Evolutionary conservation across 2,797 vertebrate genomes (phyloP).

Genomic region (Aeoliscus strigatus): DNA sequence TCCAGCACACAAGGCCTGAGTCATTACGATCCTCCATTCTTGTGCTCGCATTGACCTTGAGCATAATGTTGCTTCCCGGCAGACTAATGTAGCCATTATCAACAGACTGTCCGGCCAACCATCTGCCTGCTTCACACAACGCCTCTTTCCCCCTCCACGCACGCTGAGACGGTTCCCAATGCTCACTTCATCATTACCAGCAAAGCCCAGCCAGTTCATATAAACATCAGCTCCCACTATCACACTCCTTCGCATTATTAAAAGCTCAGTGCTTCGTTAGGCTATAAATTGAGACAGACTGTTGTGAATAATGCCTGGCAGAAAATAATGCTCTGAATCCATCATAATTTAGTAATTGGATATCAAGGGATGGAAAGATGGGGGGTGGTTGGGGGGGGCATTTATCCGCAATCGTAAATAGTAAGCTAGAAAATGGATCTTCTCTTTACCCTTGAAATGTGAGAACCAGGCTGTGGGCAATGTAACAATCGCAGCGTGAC

Average conservation of each 20-base stretch:
- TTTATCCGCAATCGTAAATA: conserved; percentile 49
- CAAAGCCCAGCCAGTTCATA: conserved; percentile 62
- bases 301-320: conserved; percentile 56
- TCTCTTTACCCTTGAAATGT: conserved; percentile 62
- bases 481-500: conserved; percentile 60
- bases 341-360: conserved; percentile 67
- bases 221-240: conserved; percentile 58
- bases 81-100: conserved; percentile 72
- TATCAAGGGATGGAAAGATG: conserved; percentile 19
- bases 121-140: conserved; percentile 62
- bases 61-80: conserved; percentile 68
- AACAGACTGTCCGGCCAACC: conserved; percentile 62
- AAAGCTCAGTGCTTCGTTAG: conserved; percentile 61
- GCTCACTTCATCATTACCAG: conserved; percentile 69
- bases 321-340: conserved; percentile 59
- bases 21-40: conserved; percentile 60
- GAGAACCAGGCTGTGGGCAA: conserved; percentile 55
- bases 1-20: conserved; percentile 43
- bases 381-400: conserved; percentile 6
- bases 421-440: conserved; percentile 53
- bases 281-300: conserved; percentile 62
- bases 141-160: conserved; percentile 26
- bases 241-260: conserved; percentile 51
- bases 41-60: conserved; percentile 71
- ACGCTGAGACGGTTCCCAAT: conserved; percentile 41